phyloP scores from a whole-genome alignment of 2,113 vertebrate species.

The Dipodomys merriami region DNA sequence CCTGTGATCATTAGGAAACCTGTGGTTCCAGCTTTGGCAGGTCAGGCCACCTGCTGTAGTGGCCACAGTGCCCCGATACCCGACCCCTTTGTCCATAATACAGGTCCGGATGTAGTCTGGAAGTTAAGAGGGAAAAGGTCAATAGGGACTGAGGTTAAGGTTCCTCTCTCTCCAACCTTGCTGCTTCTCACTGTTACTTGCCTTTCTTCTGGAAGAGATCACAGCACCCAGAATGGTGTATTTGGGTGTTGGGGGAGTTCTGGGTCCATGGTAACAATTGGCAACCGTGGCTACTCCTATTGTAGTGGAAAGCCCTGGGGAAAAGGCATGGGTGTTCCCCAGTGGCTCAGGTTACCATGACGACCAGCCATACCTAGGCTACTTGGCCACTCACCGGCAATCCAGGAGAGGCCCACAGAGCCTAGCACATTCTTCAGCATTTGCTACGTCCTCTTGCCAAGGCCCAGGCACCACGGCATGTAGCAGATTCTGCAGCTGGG shows the following conservation, averaged over 20 bases:
- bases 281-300: conserved; percentile 89
- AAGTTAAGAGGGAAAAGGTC: background rate
- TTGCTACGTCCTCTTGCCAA: conserved; percentile 73
- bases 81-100: conserved; percentile 89
- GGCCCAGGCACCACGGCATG: conserved; percentile 52
- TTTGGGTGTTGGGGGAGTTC: conserved; percentile 84
- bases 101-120: conserved; percentile 94
- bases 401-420: conserved; percentile 86
- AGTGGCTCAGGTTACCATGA: background rate
- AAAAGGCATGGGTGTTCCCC: background rate
- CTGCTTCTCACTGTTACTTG: conserved; percentile 66
- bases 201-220: conserved; percentile 98
- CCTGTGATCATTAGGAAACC: conserved; percentile 95
- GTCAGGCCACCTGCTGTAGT: conserved; percentile 87
- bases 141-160: background rate
- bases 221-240: conserved; percentile 92
- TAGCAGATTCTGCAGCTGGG: conserved; percentile 86
- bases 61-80: conserved; percentile 91
- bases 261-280: conserved; percentile 94
- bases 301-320: conserved; percentile 93
- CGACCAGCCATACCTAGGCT: too few relatives aligned
- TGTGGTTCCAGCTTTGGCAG: conserved; percentile 95
- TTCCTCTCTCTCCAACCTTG: background rate
- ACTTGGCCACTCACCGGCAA: conserved; percentile 89
- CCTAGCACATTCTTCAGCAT: conserved; percentile 91